These are phyloP conservation scores for Larimichthys crocea DNA, from an alignment of 2,113 vertebrate species.

Conservation along the genomic window DNA sequence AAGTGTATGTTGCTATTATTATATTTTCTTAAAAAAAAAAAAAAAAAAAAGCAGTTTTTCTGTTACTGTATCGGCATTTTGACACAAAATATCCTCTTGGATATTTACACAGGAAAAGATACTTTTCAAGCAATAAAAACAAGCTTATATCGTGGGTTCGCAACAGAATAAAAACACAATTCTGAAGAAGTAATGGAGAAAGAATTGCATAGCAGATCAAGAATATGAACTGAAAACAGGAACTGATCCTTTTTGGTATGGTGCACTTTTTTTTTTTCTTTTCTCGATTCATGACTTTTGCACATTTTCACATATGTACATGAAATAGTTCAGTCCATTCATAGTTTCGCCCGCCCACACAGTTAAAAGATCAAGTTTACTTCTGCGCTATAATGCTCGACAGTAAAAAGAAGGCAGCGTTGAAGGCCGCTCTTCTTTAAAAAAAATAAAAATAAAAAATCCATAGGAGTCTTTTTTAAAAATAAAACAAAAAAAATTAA, in stretches of 20 bases:
- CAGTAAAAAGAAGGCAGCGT: constrained; percentile 68
- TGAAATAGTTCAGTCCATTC: constrained; percentile 81
- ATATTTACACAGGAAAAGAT: constrained; percentile 86
- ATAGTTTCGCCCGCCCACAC: constrained; percentile 79
- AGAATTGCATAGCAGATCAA: constrained; percentile 97
- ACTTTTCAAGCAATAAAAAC: constrained; percentile 86
- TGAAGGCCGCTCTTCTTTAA: constrained; percentile 43
- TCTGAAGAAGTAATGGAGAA: constrained; percentile 84
- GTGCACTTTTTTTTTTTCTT: constrained; percentile 71
- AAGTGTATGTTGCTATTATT: constrained; percentile 78
- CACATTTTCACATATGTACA: constrained; percentile 84
- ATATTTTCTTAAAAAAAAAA: constrained; percentile 82
- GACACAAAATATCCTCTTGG: constrained; percentile 80
- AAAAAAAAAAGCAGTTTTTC: constrained; percentile 71
- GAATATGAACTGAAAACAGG: constrained; percentile 88
- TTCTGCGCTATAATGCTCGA: constrained; percentile 75
- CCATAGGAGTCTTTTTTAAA: constrained; percentile 65
- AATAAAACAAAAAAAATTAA: constrained; percentile 41
- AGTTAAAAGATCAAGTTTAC: constrained; percentile 73
- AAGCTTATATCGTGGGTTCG: constrained; percentile 89
- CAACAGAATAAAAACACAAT: constrained; percentile 84
- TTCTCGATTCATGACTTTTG: constrained; percentile 81
- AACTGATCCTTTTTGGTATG: constrained; percentile 91
- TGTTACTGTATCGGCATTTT: constrained; percentile 83
- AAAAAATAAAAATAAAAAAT: constrained; percentile 34